A percentile compares a stretch with the other conserved stretches of the same genome.
These are phyloP conservation scores for Coccyzus lansbergi DNA, from an alignment of 2,797 vertebrate genomes.

Conservation along the genomic window DNA sequence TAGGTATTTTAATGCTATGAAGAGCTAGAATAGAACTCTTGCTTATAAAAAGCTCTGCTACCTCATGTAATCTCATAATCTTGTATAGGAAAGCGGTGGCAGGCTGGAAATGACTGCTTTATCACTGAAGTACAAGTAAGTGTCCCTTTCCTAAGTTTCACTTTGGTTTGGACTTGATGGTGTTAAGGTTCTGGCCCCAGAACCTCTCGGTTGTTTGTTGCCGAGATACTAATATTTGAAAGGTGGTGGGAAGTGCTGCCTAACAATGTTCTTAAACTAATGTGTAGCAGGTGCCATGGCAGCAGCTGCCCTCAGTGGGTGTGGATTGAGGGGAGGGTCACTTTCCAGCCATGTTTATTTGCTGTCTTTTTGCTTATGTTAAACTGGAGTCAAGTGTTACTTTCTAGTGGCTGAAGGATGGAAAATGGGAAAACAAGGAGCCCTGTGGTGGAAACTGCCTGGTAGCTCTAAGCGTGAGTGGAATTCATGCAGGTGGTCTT, in stretches of 20 bases:
- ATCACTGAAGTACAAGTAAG: conserved; percentile 91
- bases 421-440: neutral
- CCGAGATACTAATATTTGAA: neutral
- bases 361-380: neutral
- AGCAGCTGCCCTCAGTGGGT: neutral
- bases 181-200: neutral
- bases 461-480: neutral
- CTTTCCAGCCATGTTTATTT: neutral
- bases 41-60: neutral
- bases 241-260: neutral
- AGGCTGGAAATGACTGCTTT: conserved; percentile 93
- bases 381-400: neutral
- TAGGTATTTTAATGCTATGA: neutral
- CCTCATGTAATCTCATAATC: neutral
- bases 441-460: neutral
- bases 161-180: neutral
- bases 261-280: neutral
- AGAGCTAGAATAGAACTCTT: neutral
- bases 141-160: neutral
- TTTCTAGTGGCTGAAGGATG: neutral
- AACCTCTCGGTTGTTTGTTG: neutral
- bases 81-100: conserved; percentile 89
- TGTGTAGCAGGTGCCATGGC: accelerated
- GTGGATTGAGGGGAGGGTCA: neutral
- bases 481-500: neutral